A percentile compares a stretch with the other conserved stretches of the same genome.
Conservation (phyloP, 2,888 invertebrate species). For the Brenthis hecate region DNA sequence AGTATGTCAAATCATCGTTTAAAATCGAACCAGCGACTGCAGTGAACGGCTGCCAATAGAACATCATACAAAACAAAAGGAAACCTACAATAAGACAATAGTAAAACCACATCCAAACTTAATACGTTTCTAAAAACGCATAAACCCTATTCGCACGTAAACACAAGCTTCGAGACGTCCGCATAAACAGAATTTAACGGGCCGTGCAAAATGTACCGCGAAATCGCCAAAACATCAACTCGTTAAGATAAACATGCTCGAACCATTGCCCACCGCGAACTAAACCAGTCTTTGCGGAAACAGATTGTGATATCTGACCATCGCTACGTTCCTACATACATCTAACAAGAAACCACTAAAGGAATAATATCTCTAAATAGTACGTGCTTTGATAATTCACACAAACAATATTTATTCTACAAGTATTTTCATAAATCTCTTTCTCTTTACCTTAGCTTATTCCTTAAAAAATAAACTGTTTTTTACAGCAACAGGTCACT, state of each 20-base stretch:
- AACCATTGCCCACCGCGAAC: constrained; percentile 34
- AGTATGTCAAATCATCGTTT: too few relatives aligned
- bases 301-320: constrained; percentile 30
- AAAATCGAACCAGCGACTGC: background rate
- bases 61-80: background rate
- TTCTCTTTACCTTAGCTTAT: too few relatives aligned
- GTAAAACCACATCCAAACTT: constrained; percentile 9
- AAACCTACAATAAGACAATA: background rate
- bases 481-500: too few relatives aligned
- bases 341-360: constrained; percentile 16
- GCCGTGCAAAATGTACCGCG: constrained; percentile 48
- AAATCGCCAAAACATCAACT: constrained; percentile 50
- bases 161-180: constrained; percentile 28
- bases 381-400: background rate
- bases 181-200: constrained; percentile 46
- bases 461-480: too few relatives aligned
- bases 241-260: constrained; percentile 47
- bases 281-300: constrained; percentile 33
- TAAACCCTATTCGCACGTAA: constrained; percentile 34
- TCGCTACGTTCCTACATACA: constrained; percentile 11
- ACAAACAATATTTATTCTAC: background rate
- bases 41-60: background rate
- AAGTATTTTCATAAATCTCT: too few relatives aligned
- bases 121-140: constrained; percentile 26
- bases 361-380: background rate